Base-by-base conservation (phyloP, 1,140 invertebrate species). In the Diabrotica undecimpunctata region DNA sequence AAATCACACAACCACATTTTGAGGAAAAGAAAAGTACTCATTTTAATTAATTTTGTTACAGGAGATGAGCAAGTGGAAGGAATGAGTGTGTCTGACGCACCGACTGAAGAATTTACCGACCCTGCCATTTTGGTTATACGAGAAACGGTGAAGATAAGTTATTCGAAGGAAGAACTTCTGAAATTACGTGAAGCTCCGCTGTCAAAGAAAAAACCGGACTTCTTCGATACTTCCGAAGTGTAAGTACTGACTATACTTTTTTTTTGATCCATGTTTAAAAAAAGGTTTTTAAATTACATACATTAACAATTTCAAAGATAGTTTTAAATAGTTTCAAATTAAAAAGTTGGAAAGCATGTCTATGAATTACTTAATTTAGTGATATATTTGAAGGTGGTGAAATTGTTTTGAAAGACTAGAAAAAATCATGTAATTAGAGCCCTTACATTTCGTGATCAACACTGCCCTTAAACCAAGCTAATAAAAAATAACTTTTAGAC, bases 161-260 rank as follows among this genome's bases (percentile, higher is more conserved):
- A 78, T 62, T 67, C 65, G 7, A 70, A 90, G 54, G 88, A 92
- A 7, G 89, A 95, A 70, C 79, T 95, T 2, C 81, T 94, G 70
- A 83, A 86, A 69, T 79, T 95, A 35, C 87, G 91, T 70, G 84
- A 87, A 72, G 85, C 89, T 68, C 88, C 88, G 7, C 81, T 87
- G 5, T 93, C 91, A 1, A 85, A 86, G 66, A 82, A 88, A 54
- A 74, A 74, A 52, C 69, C 73, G 8, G 74, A 72, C 50, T 75
- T 72, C 57, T 68, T 70, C 58, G 67, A 76, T 52, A 64, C 66
- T 7, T 65, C 67, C 35, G 69, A 68, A 66, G 71, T 73, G 73
- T 74, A 66, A 70, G 74, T 67, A 14, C 14, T 25, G 52, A 2
- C 25, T 51, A 11, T 53, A 8, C 14, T 53, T 53, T 53, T 4